Percentiles rank a stretch among this genome's conserved stretches.
Evolutionary conservation across 2,888 invertebrate genomes (phyloP).

Genomic region (Melipona beecheii): DNA sequence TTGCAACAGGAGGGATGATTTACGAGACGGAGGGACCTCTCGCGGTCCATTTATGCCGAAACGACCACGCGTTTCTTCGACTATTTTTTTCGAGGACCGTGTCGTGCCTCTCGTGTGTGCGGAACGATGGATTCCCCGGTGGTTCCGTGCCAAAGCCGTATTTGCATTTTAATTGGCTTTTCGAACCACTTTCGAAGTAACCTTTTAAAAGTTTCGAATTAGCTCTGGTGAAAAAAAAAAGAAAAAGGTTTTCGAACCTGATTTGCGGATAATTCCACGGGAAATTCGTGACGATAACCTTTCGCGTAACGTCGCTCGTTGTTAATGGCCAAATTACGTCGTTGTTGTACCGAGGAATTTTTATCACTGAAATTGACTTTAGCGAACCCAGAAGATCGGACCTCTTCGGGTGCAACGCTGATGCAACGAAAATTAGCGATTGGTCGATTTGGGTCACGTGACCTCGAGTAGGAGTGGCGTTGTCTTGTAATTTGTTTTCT

Average conservation of each 20-base stretch:
- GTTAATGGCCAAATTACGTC: background rate
- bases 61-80: background rate
- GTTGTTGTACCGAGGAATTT: background rate
- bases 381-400: no score
- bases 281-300: background rate
- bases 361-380: no score
- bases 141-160: background rate
- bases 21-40: background rate
- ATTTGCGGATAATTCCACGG: background rate
- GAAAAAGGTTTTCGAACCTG: background rate
- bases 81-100: background rate
- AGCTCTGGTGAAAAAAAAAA: background rate
- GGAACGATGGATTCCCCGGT: background rate
- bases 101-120: background rate
- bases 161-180: slow-evolving; percentile 34
- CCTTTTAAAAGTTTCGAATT: slow-evolving; percentile 23
- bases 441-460: no score
- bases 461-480: no score
- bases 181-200: slow-evolving; percentile 16
- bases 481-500: no score
- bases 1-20: background rate
- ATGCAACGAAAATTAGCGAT: no score
- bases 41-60: background rate
- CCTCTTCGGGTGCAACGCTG: no score
- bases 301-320: no score